Evolutionary conservation across 2,113 vertebrate genomes (phyloP).

Genomic region (Gambusia holbrooki): DNA sequence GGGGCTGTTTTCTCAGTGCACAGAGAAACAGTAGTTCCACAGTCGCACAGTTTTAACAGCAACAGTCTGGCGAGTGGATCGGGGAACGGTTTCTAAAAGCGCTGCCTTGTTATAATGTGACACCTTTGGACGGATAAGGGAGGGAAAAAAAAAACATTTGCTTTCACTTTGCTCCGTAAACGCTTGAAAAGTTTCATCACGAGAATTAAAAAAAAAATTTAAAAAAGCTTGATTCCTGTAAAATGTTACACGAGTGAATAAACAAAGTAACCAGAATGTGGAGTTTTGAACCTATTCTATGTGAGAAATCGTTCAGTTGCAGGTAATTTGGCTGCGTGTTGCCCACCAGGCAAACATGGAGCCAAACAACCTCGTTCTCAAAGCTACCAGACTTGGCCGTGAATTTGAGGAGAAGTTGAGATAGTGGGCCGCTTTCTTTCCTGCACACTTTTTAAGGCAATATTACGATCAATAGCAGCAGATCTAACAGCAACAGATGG

Average conservation of each 20-base stretch:
- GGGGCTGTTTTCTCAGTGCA: slow-evolving; percentile 30
- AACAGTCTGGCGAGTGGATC: slow-evolving; percentile 35
- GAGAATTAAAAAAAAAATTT: too few species aligned
- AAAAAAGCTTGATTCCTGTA: not conserved
- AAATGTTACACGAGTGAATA: not conserved
- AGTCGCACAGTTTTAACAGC: slow-evolving; percentile 30
- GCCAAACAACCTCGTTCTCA: not conserved
- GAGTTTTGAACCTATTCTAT: not conserved
- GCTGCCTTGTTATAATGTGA: slow-evolving; percentile 17
- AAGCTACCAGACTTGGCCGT: slow-evolving; percentile 21
- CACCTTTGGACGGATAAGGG: not conserved
- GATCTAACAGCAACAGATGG: slow-evolving; percentile 64
- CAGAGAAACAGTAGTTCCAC: slow-evolving; percentile 31
- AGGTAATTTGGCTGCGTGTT: slow-evolving; percentile 1
- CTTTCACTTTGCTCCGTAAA: not conserved
- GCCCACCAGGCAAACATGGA: not conserved
- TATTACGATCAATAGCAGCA: slow-evolving; percentile 31
- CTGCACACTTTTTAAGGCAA: slow-evolving; percentile 30
- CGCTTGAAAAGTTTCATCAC: not conserved
- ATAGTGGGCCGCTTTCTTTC: not conserved
- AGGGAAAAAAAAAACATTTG: not conserved
- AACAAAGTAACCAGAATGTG: not conserved
- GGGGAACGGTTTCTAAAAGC: slow-evolving; percentile 28
- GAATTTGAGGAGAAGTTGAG: slow-evolving; percentile 12
- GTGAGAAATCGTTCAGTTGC: not conserved